These are phyloP conservation scores for Antechinus stuartii DNA, from an alignment of 2,113 vertebrate species.

Conservation along the genomic window DNA sequence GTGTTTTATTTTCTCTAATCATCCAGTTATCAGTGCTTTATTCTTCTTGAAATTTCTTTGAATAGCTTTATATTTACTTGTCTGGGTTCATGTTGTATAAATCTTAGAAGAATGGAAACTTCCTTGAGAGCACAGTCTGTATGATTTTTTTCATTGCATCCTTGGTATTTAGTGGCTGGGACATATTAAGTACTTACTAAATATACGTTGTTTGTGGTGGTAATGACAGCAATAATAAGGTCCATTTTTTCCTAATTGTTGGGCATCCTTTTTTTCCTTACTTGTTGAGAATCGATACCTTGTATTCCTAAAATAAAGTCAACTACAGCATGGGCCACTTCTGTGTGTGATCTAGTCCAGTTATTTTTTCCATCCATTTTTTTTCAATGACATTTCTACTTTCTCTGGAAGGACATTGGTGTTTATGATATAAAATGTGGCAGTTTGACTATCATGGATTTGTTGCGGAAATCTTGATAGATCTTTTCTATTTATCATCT, in stretches of 20 bases:
- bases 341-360: not conserved
- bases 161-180: not conserved
- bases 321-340: not conserved
- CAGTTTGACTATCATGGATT: not conserved
- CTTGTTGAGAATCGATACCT: not conserved
- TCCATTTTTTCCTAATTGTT: not conserved
- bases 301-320: not conserved
- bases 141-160: not conserved
- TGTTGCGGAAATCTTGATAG: not conserved
- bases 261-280: not conserved
- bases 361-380: not conserved
- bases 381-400: not conserved
- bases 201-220: not conserved
- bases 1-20: not conserved
- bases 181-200: not conserved
- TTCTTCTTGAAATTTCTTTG: not conserved
- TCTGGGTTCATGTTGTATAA: not conserved
- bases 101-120: not conserved
- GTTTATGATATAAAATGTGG: not conserved
- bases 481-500: not conserved
- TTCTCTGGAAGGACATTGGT: not conserved
- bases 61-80: not conserved
- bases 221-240: not conserved
- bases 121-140: not conserved
- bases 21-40: not conserved